A percentile compares a stretch with the other conserved stretches of the same genome.
phyloP scores from a whole-genome alignment of 2,888 invertebrate genomes.

The Melikaiella ostensackeni region DNA sequence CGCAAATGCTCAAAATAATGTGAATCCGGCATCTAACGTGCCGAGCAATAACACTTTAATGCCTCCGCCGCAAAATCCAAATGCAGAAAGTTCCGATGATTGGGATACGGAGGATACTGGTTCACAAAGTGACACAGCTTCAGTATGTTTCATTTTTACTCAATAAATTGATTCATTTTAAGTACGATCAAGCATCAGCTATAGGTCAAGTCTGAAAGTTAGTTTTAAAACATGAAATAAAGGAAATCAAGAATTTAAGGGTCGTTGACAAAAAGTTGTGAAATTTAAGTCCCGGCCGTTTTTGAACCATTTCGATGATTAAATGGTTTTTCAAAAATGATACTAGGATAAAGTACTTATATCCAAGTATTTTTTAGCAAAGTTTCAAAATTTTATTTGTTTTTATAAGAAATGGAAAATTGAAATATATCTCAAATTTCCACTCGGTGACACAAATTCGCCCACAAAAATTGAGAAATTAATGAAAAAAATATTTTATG shows the following conservation, averaged over 20 bases:
- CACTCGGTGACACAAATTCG: too few species aligned
- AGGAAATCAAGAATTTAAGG: neutral
- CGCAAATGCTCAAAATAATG: conserved; percentile 53
- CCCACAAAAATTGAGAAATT: too few species aligned
- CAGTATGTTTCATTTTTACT: conserved; percentile 63
- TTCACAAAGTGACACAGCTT: conserved; percentile 77
- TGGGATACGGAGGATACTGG: conserved; percentile 78
- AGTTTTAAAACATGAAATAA: too few species aligned
- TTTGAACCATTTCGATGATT: neutral
- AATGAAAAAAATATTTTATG: too few species aligned
- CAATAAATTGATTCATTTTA: conserved; percentile 37
- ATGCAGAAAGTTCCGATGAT: conserved; percentile 75
- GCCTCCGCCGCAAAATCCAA: conserved; percentile 63
- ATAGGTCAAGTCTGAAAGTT: too few species aligned
- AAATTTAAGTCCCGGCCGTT: too few species aligned
- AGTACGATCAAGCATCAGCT: neutral
- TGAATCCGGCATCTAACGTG: conserved; percentile 57
- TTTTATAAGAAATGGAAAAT: neutral
- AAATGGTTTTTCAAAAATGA: neutral
- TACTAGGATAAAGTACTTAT: neutral
- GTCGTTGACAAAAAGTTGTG: neutral
- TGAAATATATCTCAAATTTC: neutral
- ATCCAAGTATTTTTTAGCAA: neutral
- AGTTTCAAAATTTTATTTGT: neutral
- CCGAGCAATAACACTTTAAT: conserved; percentile 64